phyloP scores from a whole-genome alignment of 2,888 invertebrate genomes.

The Trissonchulus sp. region DNA sequence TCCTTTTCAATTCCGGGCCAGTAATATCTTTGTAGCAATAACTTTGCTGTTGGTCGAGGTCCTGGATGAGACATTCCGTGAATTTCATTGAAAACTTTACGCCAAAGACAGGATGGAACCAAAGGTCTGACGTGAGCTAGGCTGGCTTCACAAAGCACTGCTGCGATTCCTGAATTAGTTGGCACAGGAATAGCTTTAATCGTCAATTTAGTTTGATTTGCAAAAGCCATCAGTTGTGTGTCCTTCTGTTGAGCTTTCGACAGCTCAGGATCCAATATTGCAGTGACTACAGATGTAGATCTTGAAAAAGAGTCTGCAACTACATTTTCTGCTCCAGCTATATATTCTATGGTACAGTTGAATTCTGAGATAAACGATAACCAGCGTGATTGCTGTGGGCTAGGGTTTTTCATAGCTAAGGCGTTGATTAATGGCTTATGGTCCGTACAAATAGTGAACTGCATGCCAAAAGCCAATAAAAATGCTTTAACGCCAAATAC shows the following conservation, averaged over 20 bases:
- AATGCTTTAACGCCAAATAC: slow-evolving; percentile 13
- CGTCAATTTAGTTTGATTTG: not conserved
- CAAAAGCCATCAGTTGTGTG: not conserved
- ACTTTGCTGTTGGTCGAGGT: not conserved
- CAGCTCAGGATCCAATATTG: not conserved
- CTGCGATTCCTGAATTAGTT: too few relatives aligned
- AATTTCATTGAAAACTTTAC: not conserved
- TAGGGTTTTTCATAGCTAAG: slow-evolving; percentile 18
- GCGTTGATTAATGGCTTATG: slow-evolving; percentile 24
- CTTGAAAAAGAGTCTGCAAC: slow-evolving; percentile 15
- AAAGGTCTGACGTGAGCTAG: not conserved
- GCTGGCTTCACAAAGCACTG: not conserved
- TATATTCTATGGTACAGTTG: slow-evolving; percentile 6
- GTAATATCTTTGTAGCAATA: not conserved
- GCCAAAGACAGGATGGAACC: not conserved
- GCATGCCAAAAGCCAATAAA: slow-evolving; percentile 17
- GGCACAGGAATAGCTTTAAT: not conserved
- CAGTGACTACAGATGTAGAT: not conserved
- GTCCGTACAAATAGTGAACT: slow-evolving; percentile 20
- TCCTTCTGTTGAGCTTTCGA: not conserved
- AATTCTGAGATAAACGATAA: slow-evolving; percentile 22
- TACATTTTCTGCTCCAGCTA: slow-evolving; percentile 19
- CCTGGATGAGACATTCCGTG: not conserved
- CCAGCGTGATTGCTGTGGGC: slow-evolving; percentile 20
- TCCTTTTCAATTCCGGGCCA: slow-evolving; percentile 12